Base-by-base conservation (phyloP, 2,888 invertebrate genomes). In the Nebria brevicollis region DNA sequence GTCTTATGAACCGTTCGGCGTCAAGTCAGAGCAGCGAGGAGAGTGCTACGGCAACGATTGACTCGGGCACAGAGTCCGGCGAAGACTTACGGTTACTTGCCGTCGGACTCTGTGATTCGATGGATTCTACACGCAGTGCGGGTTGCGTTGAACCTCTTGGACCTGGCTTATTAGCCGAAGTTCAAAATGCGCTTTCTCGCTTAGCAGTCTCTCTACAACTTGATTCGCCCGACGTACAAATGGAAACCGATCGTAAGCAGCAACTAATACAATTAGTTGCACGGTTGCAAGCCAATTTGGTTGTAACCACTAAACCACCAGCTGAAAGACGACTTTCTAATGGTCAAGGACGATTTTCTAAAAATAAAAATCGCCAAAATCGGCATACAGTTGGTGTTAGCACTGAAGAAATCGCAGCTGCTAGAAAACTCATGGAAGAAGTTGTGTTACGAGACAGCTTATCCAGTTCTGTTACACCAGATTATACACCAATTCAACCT, bases 381-480 rank as follows among this genome's bases (percentile, higher is more conserved):
- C 90, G 96, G 0, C 95, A 96, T 88, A 96, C 96, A 0, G 95
- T 96, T 26, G 96, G 95, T 73, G 96, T 96, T 20, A 95, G 95
- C 66, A 92, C 92, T 72, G 95, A 95, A 87, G 96, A 96, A 86
- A 89, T 96, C 41, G 95, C 94, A 2, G 93, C 94, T 85, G 96
- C 96, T 0, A 91, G 96, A 72, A 92, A 93, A 81, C 92, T 95
- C 86, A 92, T 96, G 84, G 94, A 95, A 87, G 93, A 93, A 85
- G 91, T 91, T 87, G 88, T 91, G 5, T 86, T 91, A 73, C 88
- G 89, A 81, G 90, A 90, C 66, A 81, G 72, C 65, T 70, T 77
- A 20, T 72, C 72, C 13, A 70, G 70, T 70, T 70, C 84, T 84
- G 75, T 85, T 85, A 54, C 87, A 85, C 70, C 70, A 25, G 70